A percentile compares a stretch with the other conserved stretches of the same genome.
Evolutionary conservation across 2,888 invertebrate genomes (phyloP).

Genomic region (Orgyia antiqua): DNA sequence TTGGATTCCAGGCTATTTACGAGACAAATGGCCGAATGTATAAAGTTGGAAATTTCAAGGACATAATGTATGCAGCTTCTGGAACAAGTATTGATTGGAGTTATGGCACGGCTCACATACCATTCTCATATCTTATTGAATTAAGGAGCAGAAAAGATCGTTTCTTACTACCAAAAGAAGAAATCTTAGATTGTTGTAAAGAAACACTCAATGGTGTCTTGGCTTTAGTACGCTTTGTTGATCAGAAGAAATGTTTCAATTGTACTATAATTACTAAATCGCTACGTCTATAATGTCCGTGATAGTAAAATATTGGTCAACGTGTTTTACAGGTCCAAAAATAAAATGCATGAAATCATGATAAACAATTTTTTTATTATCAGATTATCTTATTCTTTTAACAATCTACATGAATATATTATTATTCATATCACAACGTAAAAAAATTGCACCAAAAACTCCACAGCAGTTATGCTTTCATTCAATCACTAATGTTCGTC

Average conservation of each 20-base stretch:
- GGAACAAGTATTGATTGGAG: conserved; percentile 73
- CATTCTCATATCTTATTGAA: conserved; percentile 63
- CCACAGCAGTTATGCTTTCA: too few relatives aligned
- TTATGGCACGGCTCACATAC: conserved; percentile 61
- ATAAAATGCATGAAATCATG: too few relatives aligned
- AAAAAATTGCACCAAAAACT: too few relatives aligned
- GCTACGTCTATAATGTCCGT: conserved; percentile 16
- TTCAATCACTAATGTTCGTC: conserved; percentile 40
- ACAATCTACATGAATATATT: too few relatives aligned
- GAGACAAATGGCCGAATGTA: conserved; percentile 60
- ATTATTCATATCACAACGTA: too few relatives aligned
- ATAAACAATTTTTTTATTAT: too few relatives aligned
- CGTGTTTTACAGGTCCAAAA: too few relatives aligned
- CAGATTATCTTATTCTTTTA: too few relatives aligned
- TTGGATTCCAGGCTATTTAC: conserved; percentile 66
- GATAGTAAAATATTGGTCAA: too few relatives aligned
- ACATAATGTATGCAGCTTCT: conserved; percentile 61
- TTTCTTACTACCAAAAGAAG: conserved; percentile 51
- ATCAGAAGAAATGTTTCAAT: conserved; percentile 47
- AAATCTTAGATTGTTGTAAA: conserved; percentile 54
- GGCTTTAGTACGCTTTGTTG: conserved; percentile 52
- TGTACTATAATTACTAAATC: conserved; percentile 34
- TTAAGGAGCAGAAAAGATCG: conserved; percentile 54
- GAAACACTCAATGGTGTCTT: conserved; percentile 51
- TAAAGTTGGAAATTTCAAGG: conserved; percentile 67